These are phyloP conservation scores for Spizaetus ornatus DNA, from an alignment of 2,113 vertebrate genomes.

Conservation along the genomic window DNA sequence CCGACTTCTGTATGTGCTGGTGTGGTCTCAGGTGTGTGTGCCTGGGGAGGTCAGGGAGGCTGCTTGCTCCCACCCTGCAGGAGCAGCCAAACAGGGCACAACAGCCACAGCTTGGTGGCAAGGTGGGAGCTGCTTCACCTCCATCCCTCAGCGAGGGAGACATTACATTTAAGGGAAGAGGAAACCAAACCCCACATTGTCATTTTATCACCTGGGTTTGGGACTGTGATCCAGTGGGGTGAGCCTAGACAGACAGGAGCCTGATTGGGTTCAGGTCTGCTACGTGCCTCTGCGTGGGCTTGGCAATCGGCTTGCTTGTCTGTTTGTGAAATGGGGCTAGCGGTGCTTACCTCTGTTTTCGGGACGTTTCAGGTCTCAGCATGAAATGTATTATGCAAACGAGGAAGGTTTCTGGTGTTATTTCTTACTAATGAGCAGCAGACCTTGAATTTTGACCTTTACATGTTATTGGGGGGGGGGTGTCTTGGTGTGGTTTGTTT, in stretches of 20 bases:
- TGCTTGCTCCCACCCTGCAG: not conserved
- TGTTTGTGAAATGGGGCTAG: not conserved
- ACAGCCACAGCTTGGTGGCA: not conserved
- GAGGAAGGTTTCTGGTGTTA: not conserved
- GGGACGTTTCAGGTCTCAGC: not conserved
- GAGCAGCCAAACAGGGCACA: not conserved
- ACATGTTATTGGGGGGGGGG: not conserved
- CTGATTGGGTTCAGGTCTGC: not conserved
- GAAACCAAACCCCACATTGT: not conserved
- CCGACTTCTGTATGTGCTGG: not conserved
- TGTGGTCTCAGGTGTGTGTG: too few relatives aligned
- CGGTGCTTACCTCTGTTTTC: not conserved
- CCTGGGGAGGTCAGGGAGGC: not conserved
- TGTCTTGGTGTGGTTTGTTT: too few relatives aligned
- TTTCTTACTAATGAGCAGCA: not conserved
- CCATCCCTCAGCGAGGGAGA: not conserved
- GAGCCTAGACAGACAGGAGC: not conserved
- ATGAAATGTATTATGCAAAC: not conserved
- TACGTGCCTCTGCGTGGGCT: not conserved
- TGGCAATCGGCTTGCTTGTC: not conserved
- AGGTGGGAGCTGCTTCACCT: not conserved
- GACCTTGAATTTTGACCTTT: slow-evolving; percentile 35
- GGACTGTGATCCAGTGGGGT: not conserved
- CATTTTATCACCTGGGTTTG: not conserved
- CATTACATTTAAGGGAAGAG: not conserved